Base-by-base conservation (phyloP, 2,888 invertebrate genomes). In the Tipula confusa region DNA sequence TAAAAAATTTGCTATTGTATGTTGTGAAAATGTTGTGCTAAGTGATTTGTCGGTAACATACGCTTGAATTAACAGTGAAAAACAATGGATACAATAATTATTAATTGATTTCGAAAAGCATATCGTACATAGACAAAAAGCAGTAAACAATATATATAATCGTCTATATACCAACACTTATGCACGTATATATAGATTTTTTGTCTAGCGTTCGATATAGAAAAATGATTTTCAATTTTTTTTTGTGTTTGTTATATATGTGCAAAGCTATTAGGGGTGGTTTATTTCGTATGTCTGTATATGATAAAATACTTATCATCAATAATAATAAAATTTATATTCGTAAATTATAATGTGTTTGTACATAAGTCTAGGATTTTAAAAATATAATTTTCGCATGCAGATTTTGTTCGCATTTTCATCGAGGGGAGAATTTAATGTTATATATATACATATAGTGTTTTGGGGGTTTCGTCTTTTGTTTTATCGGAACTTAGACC, bases 1-100 rank as follows among this genome's bases (percentile, higher is more conserved):
- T n/a, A n/a, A n/a, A n/a, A n/a, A 43, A 64, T 24, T 64, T 64
- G 64, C 64, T 64, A 64, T 24, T 64, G 64, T 64, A 9, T 64
- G 48, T 18, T 48, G 48, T 48, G 48, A 48, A 48, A 48, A 48
- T n/a, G 64, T 64, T 24, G 9, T 64, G 64, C 9, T 64, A 64
- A 64, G 64, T 64, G 64, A 64, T 64, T 64, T 64, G 64, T 64
- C 64, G 64, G 64, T 24, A 64, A 64, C 64, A 64, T 64, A 64
- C 24, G 64, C 64, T 64, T 64, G 64, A 24, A 64, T 64, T 64
- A 64, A 64, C 64, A 64, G 64, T 24, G 64, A 64, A 64, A 64
- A 11, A 24, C 64, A 24, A 64, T 64, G 6, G 43, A 43, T 43
- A 43, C 43, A 43, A 64, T 64, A 64, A 64, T 64, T 64, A 64